phyloP scores from a whole-genome alignment of 2,888 invertebrate species.

The Hyles lineata region DNA sequence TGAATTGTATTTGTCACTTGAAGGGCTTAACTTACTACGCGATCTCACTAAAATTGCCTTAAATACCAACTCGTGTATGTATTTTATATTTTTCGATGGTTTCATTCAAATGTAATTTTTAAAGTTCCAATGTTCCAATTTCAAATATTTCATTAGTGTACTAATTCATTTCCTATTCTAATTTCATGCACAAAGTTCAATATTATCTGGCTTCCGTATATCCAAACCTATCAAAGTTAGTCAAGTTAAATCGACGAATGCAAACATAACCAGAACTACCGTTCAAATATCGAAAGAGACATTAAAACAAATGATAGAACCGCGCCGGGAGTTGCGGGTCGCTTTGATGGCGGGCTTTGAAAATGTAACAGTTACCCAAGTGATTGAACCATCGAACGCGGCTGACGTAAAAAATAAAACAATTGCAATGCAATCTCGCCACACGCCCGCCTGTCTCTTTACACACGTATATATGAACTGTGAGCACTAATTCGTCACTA shows the following conservation, averaged over 20 bases:
- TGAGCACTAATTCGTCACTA: background rate
- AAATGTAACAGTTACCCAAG: slow-evolving; percentile 24
- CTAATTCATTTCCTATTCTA: too few species aligned
- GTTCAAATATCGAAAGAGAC: slow-evolving; percentile 5
- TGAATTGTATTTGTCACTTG: too few species aligned
- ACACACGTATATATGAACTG: background rate
- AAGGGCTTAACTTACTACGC: too few species aligned
- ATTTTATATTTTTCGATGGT: background rate
- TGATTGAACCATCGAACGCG: slow-evolving; percentile 1
- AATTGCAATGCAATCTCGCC: slow-evolving; percentile 1
- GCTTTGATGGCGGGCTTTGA: slow-evolving; percentile 4
- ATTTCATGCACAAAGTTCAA: background rate
- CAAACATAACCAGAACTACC: too few species aligned
- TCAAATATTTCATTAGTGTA: too few species aligned
- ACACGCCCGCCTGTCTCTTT: slow-evolving; percentile 1
- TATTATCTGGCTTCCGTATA: background rate
- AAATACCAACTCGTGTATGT: too few species aligned
- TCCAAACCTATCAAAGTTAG: background rate
- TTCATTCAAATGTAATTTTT: background rate
- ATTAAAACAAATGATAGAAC: background rate
- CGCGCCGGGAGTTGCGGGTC: background rate
- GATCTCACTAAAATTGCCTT: too few species aligned
- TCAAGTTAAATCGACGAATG: background rate
- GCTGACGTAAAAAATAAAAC: slow-evolving; percentile 14
- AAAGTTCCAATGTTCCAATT: too few species aligned